These are phyloP conservation scores for Dicyrtoma fusca DNA, from an alignment of 2,888 invertebrate genomes.

Conservation along the genomic window DNA sequence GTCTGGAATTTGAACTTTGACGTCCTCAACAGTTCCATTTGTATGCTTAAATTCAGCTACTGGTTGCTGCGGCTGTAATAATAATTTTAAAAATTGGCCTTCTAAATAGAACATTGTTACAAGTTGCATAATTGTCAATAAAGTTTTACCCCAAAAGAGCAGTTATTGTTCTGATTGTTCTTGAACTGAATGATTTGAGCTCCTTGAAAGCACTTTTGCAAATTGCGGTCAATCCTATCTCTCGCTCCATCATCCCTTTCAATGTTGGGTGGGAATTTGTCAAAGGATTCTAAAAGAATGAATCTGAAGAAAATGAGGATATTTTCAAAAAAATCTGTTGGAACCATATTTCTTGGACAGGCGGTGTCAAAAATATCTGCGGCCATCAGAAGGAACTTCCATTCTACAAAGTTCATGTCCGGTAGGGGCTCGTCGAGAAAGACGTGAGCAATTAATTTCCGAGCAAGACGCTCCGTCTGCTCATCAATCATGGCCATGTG, in stretches of 20 bases:
- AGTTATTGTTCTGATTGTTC: constrained; percentile 24
- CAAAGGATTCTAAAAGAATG: constrained; percentile 42
- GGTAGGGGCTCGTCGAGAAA: constrained; percentile 38
- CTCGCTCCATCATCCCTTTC: background rate
- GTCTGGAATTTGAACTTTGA: background rate
- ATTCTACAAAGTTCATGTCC: constrained; percentile 41
- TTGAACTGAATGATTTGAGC: constrained; percentile 39
- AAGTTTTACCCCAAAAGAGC: constrained; percentile 35
- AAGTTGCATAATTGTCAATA: background rate
- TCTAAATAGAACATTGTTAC: background rate
- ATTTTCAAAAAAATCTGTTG: constrained; percentile 40
- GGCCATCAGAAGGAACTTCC: constrained; percentile 43
- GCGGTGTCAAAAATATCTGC: constrained; percentile 43
- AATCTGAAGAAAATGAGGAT: constrained; percentile 44
- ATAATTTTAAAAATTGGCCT: too few relatives aligned
- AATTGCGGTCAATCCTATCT: background rate
- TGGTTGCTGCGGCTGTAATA: background rate
- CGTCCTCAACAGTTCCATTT: constrained; percentile 12
- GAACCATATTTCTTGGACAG: constrained; percentile 44
- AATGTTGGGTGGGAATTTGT: constrained; percentile 19
- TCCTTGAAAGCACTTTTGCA: constrained; percentile 32
- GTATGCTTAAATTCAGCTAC: background rate
- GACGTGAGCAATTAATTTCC: constrained; percentile 37
- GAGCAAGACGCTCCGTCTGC: constrained; percentile 42
- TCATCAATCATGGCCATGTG: constrained; percentile 33